Conservation (phyloP, 92 coral and sea anemone species). For the Galaxea fascicularis region DNA sequence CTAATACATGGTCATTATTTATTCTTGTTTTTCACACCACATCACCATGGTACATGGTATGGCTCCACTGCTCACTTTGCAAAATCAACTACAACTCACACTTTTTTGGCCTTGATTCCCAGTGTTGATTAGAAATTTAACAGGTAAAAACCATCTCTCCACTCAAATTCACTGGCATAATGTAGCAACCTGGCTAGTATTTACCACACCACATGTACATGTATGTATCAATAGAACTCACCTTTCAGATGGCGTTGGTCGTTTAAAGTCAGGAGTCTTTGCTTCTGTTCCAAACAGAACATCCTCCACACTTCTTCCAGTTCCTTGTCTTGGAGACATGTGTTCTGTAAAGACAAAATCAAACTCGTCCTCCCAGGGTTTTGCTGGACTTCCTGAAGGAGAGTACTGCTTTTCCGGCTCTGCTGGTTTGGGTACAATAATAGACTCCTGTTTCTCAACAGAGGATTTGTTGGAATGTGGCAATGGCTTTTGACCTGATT, state of each 20-base stretch:
- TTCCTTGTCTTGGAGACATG: constrained; percentile 36
- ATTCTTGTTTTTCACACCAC: no score
- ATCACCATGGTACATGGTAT: no score
- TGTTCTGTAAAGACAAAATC: constrained; percentile 49
- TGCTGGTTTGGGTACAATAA: not conserved
- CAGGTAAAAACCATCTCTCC: no score
- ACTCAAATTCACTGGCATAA: no score
- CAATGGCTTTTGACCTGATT: not conserved
- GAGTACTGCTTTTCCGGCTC: constrained; percentile 27
- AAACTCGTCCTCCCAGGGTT: constrained; percentile 43
- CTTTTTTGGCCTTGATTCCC: no score
- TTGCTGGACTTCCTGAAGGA: constrained; percentile 29
- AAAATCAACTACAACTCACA: no score
- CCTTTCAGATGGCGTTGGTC: constrained; percentile 26
- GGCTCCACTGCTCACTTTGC: no score
- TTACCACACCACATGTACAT: no score
- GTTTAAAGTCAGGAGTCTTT: constrained; percentile 40
- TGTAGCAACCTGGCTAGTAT: no score
- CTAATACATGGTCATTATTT: no score
- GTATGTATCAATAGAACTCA: not conserved
- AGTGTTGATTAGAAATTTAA: no score
- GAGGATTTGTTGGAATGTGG: not conserved
- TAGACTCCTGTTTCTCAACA: not conserved
- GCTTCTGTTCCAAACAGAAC: constrained; percentile 48
- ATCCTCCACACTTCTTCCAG: constrained; percentile 42